Conservation (phyloP, 1,140 invertebrate genomes). For the Solenopsis fugax region DNA sequence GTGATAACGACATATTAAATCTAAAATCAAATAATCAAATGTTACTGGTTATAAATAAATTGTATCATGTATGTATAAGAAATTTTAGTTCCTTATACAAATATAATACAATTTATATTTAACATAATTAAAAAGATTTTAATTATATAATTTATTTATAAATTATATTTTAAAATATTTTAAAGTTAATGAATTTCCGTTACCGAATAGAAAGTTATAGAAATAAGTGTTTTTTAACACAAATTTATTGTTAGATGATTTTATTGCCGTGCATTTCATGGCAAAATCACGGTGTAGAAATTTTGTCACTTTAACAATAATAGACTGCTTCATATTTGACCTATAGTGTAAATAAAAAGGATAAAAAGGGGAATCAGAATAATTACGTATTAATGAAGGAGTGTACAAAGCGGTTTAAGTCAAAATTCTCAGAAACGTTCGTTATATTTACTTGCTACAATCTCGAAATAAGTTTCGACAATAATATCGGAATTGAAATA, state of each 20-base stretch:
- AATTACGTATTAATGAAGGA: no score
- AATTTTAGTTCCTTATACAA: no score
- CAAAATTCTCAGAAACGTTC: no score
- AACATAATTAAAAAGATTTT: no score
- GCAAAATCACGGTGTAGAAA: background rate
- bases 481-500: no score
- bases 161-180: background rate
- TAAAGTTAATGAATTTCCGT: background rate
- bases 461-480: no score
- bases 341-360: no score
- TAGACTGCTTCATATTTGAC: background rate
- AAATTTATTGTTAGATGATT: background rate
- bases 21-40: conserved; percentile 8
- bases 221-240: background rate
- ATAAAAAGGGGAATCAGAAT: no score
- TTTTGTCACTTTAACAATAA: background rate
- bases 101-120: no score
- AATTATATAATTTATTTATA: background rate
- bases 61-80: background rate
- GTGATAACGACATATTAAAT: background rate
- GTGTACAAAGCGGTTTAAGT: no score
- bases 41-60: background rate
- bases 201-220: background rate
- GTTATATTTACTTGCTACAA: no score
- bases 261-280: conserved; percentile 21